Conservation (phyloP, 2,113 vertebrate genomes). For the Xenopus laevis region DNA sequence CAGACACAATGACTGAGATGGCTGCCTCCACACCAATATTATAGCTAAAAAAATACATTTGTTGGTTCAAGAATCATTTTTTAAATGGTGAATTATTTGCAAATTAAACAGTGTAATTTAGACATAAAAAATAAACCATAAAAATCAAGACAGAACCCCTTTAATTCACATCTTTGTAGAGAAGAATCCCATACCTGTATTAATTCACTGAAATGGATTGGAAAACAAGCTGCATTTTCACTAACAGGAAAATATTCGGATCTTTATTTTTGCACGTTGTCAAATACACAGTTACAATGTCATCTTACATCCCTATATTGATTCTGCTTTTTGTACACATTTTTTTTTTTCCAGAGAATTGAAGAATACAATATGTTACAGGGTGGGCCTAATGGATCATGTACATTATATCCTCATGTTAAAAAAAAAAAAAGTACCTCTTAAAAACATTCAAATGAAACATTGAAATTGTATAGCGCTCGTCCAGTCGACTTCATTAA, state of each 20-base stretch:
- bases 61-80: too few relatives aligned
- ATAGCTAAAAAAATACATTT: too few relatives aligned
- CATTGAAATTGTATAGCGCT: conserved; percentile 65
- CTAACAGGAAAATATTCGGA: conserved; percentile 88
- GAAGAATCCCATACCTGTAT: too few relatives aligned
- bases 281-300: conserved; percentile 93
- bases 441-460: conserved; percentile 84
- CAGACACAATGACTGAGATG: too few relatives aligned
- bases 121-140: too few relatives aligned
- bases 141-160: too few relatives aligned
- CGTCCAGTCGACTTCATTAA: conserved; percentile 74
- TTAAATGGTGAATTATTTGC: too few relatives aligned
- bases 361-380: conserved; percentile 85
- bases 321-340: conserved; percentile 76
- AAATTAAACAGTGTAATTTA: too few relatives aligned
- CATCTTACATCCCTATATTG: conserved; percentile 85
- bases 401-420: conserved; percentile 85
- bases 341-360: conserved; percentile 79
- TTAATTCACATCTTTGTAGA: too few relatives aligned
- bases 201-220: too few relatives aligned
- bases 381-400: conserved; percentile 97
- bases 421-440: conserved; percentile 75
- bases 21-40: too few relatives aligned
- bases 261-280: conserved; percentile 93
- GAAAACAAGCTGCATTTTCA: not conserved